Percentiles rank a stretch among this genome's conserved stretches.
Evolutionary conservation across 2,113 vertebrate species (phyloP).

Genomic region (Prietella phreatophila): DNA sequence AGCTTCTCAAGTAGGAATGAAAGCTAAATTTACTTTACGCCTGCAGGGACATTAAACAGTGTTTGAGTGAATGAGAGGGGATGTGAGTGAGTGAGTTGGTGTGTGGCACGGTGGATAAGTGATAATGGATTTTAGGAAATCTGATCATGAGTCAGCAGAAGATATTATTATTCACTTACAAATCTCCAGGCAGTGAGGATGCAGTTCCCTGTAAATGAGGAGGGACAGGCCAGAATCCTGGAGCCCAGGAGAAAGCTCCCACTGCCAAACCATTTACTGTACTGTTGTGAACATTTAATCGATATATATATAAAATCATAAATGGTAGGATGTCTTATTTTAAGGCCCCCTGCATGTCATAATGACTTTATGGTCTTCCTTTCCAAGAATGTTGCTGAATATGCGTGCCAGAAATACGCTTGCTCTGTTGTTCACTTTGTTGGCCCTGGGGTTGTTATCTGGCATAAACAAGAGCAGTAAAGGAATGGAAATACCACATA

Average conservation of each 20-base stretch:
- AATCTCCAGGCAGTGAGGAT: conserved; percentile 29
- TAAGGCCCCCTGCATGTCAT: not conserved
- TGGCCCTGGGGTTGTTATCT: not conserved
- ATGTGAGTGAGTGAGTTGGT: not conserved
- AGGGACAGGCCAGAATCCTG: conserved; percentile 2
- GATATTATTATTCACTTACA: conserved; percentile 31
- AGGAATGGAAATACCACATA: not conserved
- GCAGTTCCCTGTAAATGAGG: conserved; percentile 6
- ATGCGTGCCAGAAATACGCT: not conserved
- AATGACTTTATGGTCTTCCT: not conserved
- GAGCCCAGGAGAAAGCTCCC: not conserved
- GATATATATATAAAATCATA: conserved; percentile 4
- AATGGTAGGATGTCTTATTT: not conserved
- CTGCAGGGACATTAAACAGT: conserved; percentile 12
- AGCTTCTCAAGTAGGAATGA: conserved; percentile 36
- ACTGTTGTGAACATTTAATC: conserved; percentile 1
- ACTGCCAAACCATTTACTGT: conserved; percentile 3
- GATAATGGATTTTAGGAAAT: conserved; percentile 35
- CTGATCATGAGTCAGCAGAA: conserved; percentile 32
- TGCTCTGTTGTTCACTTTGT: not conserved
- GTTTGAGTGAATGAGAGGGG: conserved; percentile 11
- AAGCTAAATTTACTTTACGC: conserved; percentile 36
- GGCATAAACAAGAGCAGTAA: not conserved
- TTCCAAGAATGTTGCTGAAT: not conserved
- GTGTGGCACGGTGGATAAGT: not conserved